Evolutionary conservation across 2,797 vertebrate genomes (phyloP).

Genomic region (Hoplostethus mediterraneus): DNA sequence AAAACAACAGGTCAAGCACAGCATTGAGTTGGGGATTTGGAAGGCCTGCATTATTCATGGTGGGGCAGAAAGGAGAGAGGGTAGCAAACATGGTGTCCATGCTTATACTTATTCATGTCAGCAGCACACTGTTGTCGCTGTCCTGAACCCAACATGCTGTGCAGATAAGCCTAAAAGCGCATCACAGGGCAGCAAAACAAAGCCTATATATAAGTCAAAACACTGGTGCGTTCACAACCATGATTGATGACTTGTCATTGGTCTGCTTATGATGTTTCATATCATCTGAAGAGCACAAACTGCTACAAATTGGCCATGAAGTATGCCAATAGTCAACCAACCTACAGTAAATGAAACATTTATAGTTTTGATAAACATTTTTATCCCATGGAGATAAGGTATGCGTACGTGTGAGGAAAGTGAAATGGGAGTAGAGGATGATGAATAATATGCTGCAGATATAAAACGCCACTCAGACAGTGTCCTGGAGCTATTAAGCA

Average conservation of each 20-base stretch:
- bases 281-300: slow-evolving; percentile 49
- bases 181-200: slow-evolving; percentile 16
- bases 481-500: slow-evolving; percentile 73
- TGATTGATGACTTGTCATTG: slow-evolving; percentile 49
- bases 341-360: slow-evolving; percentile 59
- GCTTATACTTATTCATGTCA: slow-evolving; percentile 27
- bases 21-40: slow-evolving; percentile 42
- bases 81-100: slow-evolving; percentile 31
- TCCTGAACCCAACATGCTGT: slow-evolving; percentile 18
- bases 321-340: slow-evolving; percentile 51
- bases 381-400: slow-evolving; percentile 44
- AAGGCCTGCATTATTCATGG: slow-evolving; percentile 57
- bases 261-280: slow-evolving; percentile 39
- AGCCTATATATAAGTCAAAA: neutral
- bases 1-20: slow-evolving; percentile 66
- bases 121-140: slow-evolving; percentile 3
- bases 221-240: slow-evolving; percentile 9
- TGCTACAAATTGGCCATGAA: slow-evolving; percentile 33
- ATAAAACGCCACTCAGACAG: slow-evolving; percentile 71
- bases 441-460: slow-evolving; percentile 56
- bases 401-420: slow-evolving; percentile 34
- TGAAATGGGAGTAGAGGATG: slow-evolving; percentile 43
- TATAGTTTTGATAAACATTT: slow-evolving; percentile 60
- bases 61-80: slow-evolving; percentile 21
- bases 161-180: slow-evolving; percentile 12